phyloP scores from a whole-genome alignment of 1,140 invertebrate species.

The Agrilus planipennis region DNA sequence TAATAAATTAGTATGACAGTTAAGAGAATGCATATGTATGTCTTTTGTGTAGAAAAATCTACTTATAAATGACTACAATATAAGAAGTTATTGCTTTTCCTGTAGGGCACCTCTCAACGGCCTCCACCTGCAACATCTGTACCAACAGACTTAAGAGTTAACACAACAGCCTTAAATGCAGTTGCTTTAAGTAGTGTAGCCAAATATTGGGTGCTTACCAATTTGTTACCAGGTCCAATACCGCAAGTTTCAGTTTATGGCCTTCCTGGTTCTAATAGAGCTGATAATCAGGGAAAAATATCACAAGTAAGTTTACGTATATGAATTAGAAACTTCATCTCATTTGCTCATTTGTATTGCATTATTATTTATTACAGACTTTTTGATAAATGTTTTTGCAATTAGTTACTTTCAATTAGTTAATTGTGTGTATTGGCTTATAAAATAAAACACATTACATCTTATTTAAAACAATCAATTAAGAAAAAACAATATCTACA shows the following conservation, averaged over 20 bases:
- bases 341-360: constrained; percentile 5
- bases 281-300: constrained; percentile 44
- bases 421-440: too few species aligned
- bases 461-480: too few species aligned
- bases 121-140: constrained; percentile 35
- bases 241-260: constrained; percentile 51
- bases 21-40: too few species aligned
- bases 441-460: too few species aligned
- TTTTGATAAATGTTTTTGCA: too few species aligned
- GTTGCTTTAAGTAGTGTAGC: constrained; percentile 49
- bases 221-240: constrained; percentile 48
- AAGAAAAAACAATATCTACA: too few species aligned
- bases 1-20: too few species aligned
- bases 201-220: constrained; percentile 55
- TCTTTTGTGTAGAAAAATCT: too few species aligned
- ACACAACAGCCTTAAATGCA: constrained; percentile 44
- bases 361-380: constrained; percentile 7
- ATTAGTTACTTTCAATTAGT: too few species aligned
- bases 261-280: constrained; percentile 38
- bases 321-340: too few species aligned
- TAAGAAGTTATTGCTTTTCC: not conserved
- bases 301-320: constrained; percentile 43
- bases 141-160: constrained; percentile 44
- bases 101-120: constrained; percentile 20
- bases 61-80: not conserved